Percentiles rank a stretch among this genome's conserved stretches.
These are phyloP conservation scores for Halictus ligatus DNA, from an alignment of 2,888 invertebrate species.

Conservation along the genomic window DNA sequence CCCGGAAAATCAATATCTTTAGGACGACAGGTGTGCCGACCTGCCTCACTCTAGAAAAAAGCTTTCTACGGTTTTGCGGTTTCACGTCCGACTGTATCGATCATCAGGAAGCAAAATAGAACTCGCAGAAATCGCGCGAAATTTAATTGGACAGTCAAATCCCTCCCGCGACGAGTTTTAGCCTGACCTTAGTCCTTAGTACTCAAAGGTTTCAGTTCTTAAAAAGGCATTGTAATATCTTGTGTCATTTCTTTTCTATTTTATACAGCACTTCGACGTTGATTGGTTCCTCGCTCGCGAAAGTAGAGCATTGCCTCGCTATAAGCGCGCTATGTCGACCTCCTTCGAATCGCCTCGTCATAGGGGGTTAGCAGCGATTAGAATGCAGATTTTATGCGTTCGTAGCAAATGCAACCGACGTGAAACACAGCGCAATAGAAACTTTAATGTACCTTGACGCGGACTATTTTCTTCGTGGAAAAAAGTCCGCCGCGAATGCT, in stretches of 20 bases:
- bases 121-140: neutral
- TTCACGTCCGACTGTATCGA: neutral
- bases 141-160: neutral
- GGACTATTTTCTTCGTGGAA: neutral
- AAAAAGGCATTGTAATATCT: no score
- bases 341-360: neutral
- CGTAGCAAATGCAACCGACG: neutral
- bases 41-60: slow-evolving; percentile 29
- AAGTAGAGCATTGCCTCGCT: neutral
- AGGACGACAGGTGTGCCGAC: slow-evolving; percentile 31
- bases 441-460: neutral
- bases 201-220: no score
- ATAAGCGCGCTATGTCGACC: neutral
- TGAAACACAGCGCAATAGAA: neutral
- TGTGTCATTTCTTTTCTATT: no score
- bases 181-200: no score
- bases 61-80: neutral
- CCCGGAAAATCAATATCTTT: slow-evolving; percentile 62
- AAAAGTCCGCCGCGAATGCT: neutral
- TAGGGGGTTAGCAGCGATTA: neutral
- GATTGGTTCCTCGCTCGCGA: neutral
- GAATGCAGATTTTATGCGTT: slow-evolving; percentile 2
- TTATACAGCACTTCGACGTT: neutral
- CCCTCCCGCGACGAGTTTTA: no score
- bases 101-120: neutral